These are phyloP conservation scores for Rhabdomys dilectus DNA, from an alignment of 2,113 vertebrate genomes.

Conservation along the genomic window DNA sequence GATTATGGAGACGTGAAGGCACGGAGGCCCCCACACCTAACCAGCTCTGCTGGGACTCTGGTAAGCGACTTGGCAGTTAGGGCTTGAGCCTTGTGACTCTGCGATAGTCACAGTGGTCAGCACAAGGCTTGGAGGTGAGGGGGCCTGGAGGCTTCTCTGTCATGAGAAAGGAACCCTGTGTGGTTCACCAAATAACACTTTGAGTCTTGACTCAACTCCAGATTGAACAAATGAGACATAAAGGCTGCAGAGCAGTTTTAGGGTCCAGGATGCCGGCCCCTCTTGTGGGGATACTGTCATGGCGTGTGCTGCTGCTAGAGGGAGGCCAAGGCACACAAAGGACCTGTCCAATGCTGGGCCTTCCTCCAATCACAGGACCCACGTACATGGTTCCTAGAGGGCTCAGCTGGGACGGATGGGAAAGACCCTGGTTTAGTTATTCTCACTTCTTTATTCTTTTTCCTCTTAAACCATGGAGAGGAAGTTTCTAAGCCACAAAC, in stretches of 20 bases:
- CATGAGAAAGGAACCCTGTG: neutral
- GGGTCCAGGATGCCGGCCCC: accelerated
- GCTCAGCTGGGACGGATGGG: neutral
- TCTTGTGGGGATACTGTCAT: neutral
- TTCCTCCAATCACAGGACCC: neutral
- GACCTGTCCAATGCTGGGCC: neutral
- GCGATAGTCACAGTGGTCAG: neutral
- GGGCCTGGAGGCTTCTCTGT: neutral
- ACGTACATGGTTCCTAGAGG: slow-evolving; percentile 43
- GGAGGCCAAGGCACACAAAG: neutral
- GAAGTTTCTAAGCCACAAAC: slow-evolving; percentile 58
- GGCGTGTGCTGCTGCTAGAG: neutral
- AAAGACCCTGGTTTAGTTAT: neutral
- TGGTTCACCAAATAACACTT: neutral
- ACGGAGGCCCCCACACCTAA: slow-evolving; percentile 75
- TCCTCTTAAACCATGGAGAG: neutral
- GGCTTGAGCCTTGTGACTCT: neutral
- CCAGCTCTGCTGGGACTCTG: slow-evolving; percentile 64
- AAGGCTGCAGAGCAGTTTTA: neutral
- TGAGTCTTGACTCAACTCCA: neutral
- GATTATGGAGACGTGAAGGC: slow-evolving; percentile 85
- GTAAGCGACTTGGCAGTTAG: slow-evolving; percentile 68
- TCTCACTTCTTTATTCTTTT: slow-evolving; percentile 58
- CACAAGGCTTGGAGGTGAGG: neutral
- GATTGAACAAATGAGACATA: neutral